phyloP scores from a whole-genome alignment of 2,888 invertebrate species.

The Agonopterix arenella region DNA sequence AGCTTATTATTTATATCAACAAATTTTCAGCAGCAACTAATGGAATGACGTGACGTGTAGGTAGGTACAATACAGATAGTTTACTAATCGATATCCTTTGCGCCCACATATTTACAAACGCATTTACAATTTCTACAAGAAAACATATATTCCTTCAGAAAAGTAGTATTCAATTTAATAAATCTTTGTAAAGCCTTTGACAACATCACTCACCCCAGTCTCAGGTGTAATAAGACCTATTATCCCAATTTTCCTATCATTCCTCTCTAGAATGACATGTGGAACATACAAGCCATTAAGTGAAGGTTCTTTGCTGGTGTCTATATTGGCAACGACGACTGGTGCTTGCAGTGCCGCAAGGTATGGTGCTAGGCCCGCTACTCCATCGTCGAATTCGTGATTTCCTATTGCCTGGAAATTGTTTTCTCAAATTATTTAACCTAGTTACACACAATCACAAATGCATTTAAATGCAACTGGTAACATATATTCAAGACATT shows the following conservation, averaged over 20 bases:
- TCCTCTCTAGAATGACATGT: slow-evolving; percentile 79
- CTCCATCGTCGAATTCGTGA: slow-evolving; percentile 89
- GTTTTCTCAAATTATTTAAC: background rate
- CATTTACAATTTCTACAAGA: too few relatives aligned
- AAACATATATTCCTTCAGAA: too few relatives aligned
- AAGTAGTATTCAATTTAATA: too few relatives aligned
- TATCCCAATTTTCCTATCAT: slow-evolving; percentile 84
- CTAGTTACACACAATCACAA: too few relatives aligned
- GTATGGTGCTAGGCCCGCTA: slow-evolving; percentile 84
- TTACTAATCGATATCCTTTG: too few relatives aligned
- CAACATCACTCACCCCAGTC: slow-evolving; percentile 69
- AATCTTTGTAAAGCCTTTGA: background rate
- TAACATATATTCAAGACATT: too few relatives aligned
- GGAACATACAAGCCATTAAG: slow-evolving; percentile 78
- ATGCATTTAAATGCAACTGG: too few relatives aligned
- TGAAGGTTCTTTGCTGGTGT: slow-evolving; percentile 79
- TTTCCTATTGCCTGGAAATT: slow-evolving; percentile 85
- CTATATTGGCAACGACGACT: slow-evolving; percentile 84
- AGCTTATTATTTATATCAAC: background rate
- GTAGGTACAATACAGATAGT: background rate
- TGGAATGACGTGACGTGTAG: too few relatives aligned
- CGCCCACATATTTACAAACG: too few relatives aligned
- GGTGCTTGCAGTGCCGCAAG: slow-evolving; percentile 80
- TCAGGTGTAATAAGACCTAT: slow-evolving; percentile 86
- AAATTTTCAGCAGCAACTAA: background rate